Evolutionary conservation across 2,113 vertebrate species (phyloP), one percentile per base, ranked within the genome.

Genomic region (Phocoena phocoena): DNA sequence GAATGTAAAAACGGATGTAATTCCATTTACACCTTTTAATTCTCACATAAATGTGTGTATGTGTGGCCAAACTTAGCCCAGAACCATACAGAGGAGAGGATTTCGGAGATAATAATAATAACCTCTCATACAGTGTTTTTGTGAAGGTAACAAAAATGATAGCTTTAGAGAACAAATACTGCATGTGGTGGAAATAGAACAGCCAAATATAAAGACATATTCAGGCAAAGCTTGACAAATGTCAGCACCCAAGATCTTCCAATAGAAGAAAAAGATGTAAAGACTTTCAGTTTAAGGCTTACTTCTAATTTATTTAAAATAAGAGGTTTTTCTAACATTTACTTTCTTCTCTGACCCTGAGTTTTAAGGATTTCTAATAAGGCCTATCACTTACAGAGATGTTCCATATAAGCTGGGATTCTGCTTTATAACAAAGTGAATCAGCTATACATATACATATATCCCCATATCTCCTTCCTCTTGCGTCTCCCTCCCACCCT

Each of bases 111-210:
- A 1, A 79, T 11, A 15, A 62, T 36, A n/a, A 17, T 68, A 33
- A 44, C 60, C 5, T 73, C 12, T 50, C 28, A 15, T 18, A 55
- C 1, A 8, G 0, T 60, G 12, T 44, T 68, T 38, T 68, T 71
- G 26, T 93, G 65, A 65, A 53, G 26, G 28, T 58, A 15, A 18
- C 2, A 53, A 83, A 50, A 88, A 6, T 31, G 21, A 76, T 90
- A 82, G 47, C 33, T 89, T 92, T 86, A 68, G 50, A 96, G 33
- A 86, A 71, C 31, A 87, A 83, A 58, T 77, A 67, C 73, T 38
- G 2, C 31, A 36, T 70, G 15, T 10, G 74, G 25, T 68, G 31
- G 12, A 21, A 91, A 41, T 15, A 67, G 5, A 88, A 5, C 6
- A 89, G 67, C 53, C 6, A 85, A 55, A 65, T 86, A 68, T 12